phyloP scores from a whole-genome alignment of 1,140 invertebrate genomes.

The Brachionus sp. region DNA sequence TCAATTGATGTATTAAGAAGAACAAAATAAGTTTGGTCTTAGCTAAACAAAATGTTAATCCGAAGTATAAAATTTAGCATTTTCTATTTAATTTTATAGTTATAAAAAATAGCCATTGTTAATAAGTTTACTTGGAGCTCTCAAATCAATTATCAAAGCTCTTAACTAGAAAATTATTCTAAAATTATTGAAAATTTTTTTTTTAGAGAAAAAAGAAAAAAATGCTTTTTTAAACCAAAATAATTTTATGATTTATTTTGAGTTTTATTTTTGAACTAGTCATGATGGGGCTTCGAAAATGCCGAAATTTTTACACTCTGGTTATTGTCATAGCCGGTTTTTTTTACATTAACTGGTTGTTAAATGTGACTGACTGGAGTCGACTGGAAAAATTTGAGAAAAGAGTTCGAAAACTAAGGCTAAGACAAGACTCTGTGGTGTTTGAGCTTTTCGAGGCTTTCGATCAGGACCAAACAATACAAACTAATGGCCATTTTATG shows the following conservation, averaged over 20 bases:
- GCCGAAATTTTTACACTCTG: background rate
- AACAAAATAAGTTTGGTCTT: background rate
- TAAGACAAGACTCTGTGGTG: background rate
- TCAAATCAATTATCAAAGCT: too few species aligned
- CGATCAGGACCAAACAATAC: background rate
- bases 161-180: background rate
- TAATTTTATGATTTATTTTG: background rate
- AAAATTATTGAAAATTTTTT: background rate
- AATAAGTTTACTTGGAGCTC: too few species aligned
- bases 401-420: background rate
- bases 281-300: constrained; percentile 18
- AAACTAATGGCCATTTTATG: background rate
- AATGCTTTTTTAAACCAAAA: background rate
- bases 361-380: background rate
- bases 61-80: background rate
- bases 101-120: too few species aligned
- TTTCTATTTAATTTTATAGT: background rate
- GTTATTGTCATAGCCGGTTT: background rate
- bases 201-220: background rate
- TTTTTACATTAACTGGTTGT: constrained; percentile 26
- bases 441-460: constrained; percentile 22
- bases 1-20: background rate
- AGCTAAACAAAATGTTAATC: background rate
- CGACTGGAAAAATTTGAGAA: background rate
- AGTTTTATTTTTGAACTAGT: background rate